These are phyloP conservation scores for Sorex fumeus DNA, from an alignment of 2,113 vertebrate species.

Conservation along the genomic window DNA sequence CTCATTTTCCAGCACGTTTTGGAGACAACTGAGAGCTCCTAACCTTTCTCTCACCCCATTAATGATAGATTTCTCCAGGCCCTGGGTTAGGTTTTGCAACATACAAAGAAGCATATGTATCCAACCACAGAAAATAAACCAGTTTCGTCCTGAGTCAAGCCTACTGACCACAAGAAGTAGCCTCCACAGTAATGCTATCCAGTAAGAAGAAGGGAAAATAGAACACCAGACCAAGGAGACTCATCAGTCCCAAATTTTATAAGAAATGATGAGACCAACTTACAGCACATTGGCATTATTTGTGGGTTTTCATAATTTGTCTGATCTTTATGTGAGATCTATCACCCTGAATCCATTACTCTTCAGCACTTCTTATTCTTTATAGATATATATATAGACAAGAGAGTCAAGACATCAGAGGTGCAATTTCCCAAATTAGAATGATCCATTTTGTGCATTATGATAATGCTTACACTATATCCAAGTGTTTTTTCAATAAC, in stretches of 20 bases:
- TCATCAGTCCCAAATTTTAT: background rate
- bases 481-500: background rate
- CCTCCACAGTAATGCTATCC: too few species aligned
- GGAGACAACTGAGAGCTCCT: background rate
- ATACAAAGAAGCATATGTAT: background rate
- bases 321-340: background rate
- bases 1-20: background rate
- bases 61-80: background rate
- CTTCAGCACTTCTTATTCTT: too few species aligned
- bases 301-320: background rate
- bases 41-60: background rate
- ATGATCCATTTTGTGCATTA: too few species aligned
- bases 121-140: constrained; percentile 1
- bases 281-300: background rate
- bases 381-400: too few species aligned
- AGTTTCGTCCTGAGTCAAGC: background rate
- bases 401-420: too few species aligned
- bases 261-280: background rate
- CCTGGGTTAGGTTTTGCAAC: background rate
- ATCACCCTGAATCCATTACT: too few species aligned
- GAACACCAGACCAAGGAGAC: background rate
- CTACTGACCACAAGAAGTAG: background rate
- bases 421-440: too few species aligned
- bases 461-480: too few species aligned
- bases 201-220: background rate